Evolutionary conservation across 1,140 invertebrate species (phyloP).

Genomic region (Trinorchestia longiramus): DNA sequence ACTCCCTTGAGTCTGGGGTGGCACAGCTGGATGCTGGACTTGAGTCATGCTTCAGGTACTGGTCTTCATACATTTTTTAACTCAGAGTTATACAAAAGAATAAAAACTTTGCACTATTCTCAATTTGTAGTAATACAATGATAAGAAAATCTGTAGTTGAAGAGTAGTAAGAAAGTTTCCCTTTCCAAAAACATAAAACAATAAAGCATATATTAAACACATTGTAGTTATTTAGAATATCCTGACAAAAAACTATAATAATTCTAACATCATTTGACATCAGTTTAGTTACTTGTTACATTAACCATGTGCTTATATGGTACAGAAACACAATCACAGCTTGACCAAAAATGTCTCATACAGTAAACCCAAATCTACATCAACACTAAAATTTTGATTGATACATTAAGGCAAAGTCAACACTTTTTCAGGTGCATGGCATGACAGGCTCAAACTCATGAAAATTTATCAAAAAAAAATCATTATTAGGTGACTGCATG

Average conservation of each 20-base stretch:
- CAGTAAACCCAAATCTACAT: too few species aligned
- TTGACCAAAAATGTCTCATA: too few species aligned
- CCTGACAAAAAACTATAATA: not conserved
- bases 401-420: too few species aligned
- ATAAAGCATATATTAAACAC: not conserved
- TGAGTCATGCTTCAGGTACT: not conserved
- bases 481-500: too few species aligned
- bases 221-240: not conserved
- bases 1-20: not conserved
- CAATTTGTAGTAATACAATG: not conserved
- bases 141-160: not conserved
- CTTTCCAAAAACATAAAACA: not conserved
- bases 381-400: too few species aligned
- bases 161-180: not conserved
- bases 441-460: too few species aligned
- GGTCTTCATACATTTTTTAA: conserved; percentile 11
- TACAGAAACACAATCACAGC: too few species aligned
- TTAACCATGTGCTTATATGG: not conserved
- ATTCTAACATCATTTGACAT: not conserved
- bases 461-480: too few species aligned
- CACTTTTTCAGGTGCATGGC: too few species aligned
- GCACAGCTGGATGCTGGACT: conserved; percentile 40
- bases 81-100: not conserved
- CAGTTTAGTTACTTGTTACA: not conserved
- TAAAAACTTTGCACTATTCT: not conserved